These are phyloP conservation scores for Camelus dromedarius DNA, from an alignment of 2,113 vertebrate species.

Conservation along the genomic window DNA sequence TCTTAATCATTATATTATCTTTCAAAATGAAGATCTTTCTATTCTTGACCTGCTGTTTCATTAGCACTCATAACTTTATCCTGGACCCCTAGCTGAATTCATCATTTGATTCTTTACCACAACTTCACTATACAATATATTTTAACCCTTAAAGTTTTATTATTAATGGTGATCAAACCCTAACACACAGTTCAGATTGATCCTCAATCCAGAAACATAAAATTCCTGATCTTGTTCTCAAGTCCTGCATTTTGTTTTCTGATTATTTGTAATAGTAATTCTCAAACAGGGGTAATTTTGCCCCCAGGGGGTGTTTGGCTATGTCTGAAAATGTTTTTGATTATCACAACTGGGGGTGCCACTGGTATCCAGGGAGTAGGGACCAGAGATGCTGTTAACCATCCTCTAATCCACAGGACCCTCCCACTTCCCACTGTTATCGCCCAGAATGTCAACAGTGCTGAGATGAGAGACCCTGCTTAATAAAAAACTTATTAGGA, in stretches of 20 bases:
- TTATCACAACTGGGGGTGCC: not conserved
- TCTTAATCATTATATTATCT: not conserved
- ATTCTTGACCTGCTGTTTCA: not conserved
- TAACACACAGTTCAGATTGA: not conserved
- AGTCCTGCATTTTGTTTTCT: not conserved
- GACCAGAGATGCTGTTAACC: not conserved
- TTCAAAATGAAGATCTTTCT: not conserved
- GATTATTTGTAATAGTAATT: not conserved
- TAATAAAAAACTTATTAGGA: not conserved
- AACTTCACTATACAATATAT: not conserved
- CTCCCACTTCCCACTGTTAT: not conserved
- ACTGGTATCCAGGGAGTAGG: not conserved
- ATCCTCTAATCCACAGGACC: not conserved
- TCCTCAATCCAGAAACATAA: not conserved
- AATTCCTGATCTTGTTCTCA: not conserved
- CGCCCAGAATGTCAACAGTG: not conserved
- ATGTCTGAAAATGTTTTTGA: not conserved
- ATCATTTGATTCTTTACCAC: not conserved
- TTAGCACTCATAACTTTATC: not conserved
- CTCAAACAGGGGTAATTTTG: not conserved
- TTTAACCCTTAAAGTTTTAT: not conserved
- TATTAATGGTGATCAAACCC: not conserved
- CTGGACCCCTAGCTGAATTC: not conserved
- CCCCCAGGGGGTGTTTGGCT: not conserved
- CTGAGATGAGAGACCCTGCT: not conserved